Percentiles rank a stretch among this genome's conserved stretches.
Conservation (phyloP, 2,113 vertebrate genomes). For the Nannobrachium achirus region DNA sequence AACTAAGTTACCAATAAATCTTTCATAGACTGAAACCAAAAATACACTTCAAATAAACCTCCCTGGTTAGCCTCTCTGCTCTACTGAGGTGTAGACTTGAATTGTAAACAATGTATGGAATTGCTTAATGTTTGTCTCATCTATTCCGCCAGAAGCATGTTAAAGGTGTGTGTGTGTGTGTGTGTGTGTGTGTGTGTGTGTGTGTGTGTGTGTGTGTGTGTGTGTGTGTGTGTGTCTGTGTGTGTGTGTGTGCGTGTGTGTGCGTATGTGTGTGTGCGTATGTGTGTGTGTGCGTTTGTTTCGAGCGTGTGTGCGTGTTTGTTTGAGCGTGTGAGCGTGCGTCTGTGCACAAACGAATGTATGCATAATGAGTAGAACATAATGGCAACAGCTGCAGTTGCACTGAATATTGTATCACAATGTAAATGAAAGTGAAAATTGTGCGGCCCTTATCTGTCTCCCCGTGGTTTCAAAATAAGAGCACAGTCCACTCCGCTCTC, state of each 20-base stretch:
- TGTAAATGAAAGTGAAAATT: neutral
- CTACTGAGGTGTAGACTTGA: constrained; percentile 17
- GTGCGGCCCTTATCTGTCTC: constrained; percentile 5
- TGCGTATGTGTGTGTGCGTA: neutral
- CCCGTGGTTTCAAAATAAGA: constrained; percentile 24
- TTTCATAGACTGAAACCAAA: constrained; percentile 71
- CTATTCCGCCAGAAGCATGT: constrained; percentile 2
- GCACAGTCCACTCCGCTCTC: neutral
- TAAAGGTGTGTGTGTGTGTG: neutral
- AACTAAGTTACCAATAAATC: constrained; percentile 65
- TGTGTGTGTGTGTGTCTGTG: constrained; percentile 15
- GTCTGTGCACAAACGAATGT: neutral
- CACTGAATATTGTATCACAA: neutral
- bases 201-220: too few relatives aligned
- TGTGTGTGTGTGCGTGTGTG: neutral
- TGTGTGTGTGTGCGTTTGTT: too few relatives aligned
- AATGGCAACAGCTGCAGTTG: neutral
- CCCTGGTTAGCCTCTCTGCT: constrained; percentile 35
- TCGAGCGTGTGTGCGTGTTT: neutral
- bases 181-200: neutral
- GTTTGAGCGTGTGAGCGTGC: constrained; percentile 22
- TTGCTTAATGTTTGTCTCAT: constrained; percentile 17
- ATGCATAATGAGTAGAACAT: constrained; percentile 8
- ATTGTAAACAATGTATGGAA: constrained; percentile 26
- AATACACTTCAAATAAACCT: constrained; percentile 65